Evolutionary conservation across 1,140 invertebrate species (phyloP), one percentile per base, ranked within the genome.

Genomic region (Zelostemma sp.): DNA sequence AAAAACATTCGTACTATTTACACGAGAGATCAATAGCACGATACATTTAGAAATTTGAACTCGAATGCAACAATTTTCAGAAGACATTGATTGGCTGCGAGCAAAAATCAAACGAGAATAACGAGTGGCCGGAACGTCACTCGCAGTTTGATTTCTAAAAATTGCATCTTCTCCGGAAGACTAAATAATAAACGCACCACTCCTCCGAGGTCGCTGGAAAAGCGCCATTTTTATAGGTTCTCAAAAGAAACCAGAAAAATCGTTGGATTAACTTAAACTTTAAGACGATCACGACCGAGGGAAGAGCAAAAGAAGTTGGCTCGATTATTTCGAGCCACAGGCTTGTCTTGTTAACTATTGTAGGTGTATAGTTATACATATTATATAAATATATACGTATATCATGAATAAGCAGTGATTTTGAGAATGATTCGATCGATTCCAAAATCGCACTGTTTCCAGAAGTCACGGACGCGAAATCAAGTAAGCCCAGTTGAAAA

Each of bases 341-440:
- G 80, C 73, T 81, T 83, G 76, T 80, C 75, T 82, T 82, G 80
- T 83, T 83, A 81, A 82, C 77, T 82, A 83, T 74, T 83, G 73
- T 82, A 83, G 76, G 68, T 80, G 74, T 80, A 81, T 81, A 80
- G 75, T 76, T 78, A 72, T 72, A 71, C 73, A 69, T 59, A 64
- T 25, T 25, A 53, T 67, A 61, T 50, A 56, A 17, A 73, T 43
- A 54, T 54, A 63, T 72, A 73, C 65, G 72, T 68, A 74, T 78
- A 74, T 70, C 74, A 78, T 79, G 73, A 56, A 56, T 55, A 51
- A 80, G 77, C 77, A 80, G 64, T 79, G 75, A 76, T 78, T 80
- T 80, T 77, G 67, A 68, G 57, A 25, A 33, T 21, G 18, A 25
- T 19, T 21, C 21, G 17, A 12, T 31, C 5, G 16, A 47, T 21